Evolutionary conservation across 2,888 invertebrate genomes (phyloP).

Genomic region (Drosophila paracracens): DNA sequence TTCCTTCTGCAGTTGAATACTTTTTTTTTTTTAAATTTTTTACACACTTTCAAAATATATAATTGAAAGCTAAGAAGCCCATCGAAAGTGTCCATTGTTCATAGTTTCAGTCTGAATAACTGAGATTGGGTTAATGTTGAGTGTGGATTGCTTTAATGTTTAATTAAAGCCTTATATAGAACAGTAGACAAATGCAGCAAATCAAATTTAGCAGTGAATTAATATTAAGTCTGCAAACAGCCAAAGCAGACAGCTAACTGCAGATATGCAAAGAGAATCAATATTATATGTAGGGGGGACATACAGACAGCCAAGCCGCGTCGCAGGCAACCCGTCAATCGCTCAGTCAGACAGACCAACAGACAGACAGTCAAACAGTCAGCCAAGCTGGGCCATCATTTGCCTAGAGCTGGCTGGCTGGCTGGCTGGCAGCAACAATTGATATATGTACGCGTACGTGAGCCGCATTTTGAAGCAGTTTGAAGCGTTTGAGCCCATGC

Average conservation of each 20-base stretch:
- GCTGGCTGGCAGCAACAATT: slow-evolving; percentile 72
- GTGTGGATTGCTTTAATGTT: not conserved
- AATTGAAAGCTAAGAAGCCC: fast-evolving
- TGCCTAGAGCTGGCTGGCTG: slow-evolving; percentile 54
- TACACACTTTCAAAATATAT: not conserved
- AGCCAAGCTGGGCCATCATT: slow-evolving; percentile 63
- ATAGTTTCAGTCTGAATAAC: not conserved
- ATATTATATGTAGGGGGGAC: slow-evolving; percentile 26
- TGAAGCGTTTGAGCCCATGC: slow-evolving; percentile 9
- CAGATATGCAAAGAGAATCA: slow-evolving; percentile 37
- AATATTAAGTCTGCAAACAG: slow-evolving; percentile 16
- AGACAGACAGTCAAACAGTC: slow-evolving; percentile 29
- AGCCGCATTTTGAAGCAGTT: slow-evolving; percentile 51
- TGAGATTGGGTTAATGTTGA: not conserved
- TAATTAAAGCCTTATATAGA: not conserved
- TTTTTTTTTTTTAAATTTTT: not conserved
- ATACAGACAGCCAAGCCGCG: slow-evolving; percentile 33
- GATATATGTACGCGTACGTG: slow-evolving; percentile 81
- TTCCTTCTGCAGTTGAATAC: not conserved
- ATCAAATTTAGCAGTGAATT: slow-evolving; percentile 6
- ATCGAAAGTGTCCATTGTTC: not conserved
- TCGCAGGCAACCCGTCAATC: slow-evolving; percentile 67
- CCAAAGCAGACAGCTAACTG: slow-evolving; percentile 13
- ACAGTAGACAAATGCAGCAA: slow-evolving; percentile 12
- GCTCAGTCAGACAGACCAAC: slow-evolving; percentile 36